Percentiles rank a stretch among this genome's conserved stretches.
Evolutionary conservation across 2,113 vertebrate species (phyloP).

Genomic region (Albula glossodonta): DNA sequence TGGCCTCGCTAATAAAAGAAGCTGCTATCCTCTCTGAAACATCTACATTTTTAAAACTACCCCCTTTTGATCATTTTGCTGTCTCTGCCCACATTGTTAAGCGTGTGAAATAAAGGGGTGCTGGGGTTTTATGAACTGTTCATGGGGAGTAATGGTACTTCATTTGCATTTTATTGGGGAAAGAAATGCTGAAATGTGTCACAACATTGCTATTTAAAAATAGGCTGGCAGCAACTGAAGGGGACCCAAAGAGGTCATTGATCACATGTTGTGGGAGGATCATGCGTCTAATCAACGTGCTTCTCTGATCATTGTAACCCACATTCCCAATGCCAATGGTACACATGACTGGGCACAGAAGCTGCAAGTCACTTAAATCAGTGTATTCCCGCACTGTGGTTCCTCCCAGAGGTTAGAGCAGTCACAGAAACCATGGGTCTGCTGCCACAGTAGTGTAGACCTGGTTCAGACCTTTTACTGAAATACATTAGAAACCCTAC

Average conservation of each 20-base stretch:
- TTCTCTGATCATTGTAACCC: too few species aligned
- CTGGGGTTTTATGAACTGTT: background rate
- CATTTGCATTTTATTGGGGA: background rate
- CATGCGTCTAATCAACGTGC: background rate
- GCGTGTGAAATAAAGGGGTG: background rate
- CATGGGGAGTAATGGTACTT: background rate
- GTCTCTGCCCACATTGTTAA: conserved; percentile 25
- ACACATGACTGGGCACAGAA: background rate
- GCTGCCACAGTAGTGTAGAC: too few species aligned
- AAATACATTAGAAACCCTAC: too few species aligned
- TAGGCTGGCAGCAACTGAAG: background rate
- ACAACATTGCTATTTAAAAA: background rate
- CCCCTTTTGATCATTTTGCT: conserved; percentile 28
- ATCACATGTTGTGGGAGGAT: background rate
- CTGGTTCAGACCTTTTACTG: too few species aligned
- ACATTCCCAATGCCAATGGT: background rate
- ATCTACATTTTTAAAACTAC: conserved; percentile 39
- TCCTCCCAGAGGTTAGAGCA: too few species aligned
- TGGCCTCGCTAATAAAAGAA: conserved; percentile 56
- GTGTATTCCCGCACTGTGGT: background rate
- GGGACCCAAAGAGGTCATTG: background rate
- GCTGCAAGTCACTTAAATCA: background rate
- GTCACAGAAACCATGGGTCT: too few species aligned
- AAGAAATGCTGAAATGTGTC: background rate
- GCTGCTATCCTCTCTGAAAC: conserved; percentile 45